These are phyloP conservation scores for Chrysolina oricalcia DNA, from an alignment of 2,888 invertebrate genomes.

Conservation along the genomic window DNA sequence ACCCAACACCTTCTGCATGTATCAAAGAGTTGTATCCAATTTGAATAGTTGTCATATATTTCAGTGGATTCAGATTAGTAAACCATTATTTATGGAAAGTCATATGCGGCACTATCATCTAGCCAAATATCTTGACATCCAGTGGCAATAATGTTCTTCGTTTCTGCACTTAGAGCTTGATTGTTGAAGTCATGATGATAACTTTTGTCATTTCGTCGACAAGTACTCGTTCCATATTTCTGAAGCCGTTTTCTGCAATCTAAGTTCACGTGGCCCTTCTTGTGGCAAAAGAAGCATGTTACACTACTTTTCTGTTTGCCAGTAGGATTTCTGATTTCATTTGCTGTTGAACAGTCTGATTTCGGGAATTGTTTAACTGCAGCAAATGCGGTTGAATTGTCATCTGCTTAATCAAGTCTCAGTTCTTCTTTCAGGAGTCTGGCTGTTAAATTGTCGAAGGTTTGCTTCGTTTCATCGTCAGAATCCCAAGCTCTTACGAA, in stretches of 20 bases:
- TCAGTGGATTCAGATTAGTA: neutral
- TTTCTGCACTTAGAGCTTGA: constrained; percentile 18
- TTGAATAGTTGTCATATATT: neutral
- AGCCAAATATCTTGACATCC: neutral
- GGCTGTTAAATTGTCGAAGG: neutral
- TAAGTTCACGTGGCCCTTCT: neutral
- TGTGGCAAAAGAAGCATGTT: neutral
- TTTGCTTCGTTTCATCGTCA: too few species aligned
- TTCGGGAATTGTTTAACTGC: too few species aligned
- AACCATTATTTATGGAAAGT: constrained; percentile 16
- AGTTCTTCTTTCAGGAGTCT: neutral
- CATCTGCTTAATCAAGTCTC: too few species aligned
- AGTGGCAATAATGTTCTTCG: neutral
- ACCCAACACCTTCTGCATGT: neutral
- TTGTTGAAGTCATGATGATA: too few species aligned
- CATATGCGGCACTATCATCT: neutral
- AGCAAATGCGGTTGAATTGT: too few species aligned
- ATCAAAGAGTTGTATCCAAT: neutral
- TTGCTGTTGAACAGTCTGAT: too few species aligned
- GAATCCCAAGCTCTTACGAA: neutral
- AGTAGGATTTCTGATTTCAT: too few species aligned
- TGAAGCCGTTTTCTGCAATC: constrained; percentile 7
- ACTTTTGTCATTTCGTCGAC: neutral
- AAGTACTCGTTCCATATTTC: too few species aligned
- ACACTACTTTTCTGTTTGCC: too few species aligned